A percentile compares a stretch with the other conserved stretches of the same genome.
These are phyloP conservation scores for Lepidocolaptes lacrymiger DNA, from an alignment of 2,797 vertebrate genomes.

Conservation along the genomic window DNA sequence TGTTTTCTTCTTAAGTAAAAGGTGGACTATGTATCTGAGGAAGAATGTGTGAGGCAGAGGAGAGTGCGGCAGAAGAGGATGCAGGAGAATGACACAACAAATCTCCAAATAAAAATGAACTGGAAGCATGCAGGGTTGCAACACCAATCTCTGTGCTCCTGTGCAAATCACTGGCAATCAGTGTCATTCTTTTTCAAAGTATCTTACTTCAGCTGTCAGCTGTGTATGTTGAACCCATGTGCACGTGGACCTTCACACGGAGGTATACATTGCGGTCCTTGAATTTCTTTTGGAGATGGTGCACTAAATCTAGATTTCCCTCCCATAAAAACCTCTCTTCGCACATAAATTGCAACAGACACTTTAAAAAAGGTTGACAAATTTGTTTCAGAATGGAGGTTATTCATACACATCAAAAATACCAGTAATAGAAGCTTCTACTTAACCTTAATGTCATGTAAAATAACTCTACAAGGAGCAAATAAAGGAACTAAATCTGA, in stretches of 20 bases:
- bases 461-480: conserved; percentile 75
- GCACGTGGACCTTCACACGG: background rate
- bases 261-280: background rate
- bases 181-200: conserved; percentile 3
- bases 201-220: conserved; percentile 22
- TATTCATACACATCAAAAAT: conserved; percentile 72
- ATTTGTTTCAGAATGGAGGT: conserved; percentile 75
- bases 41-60: background rate
- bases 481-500: conserved; percentile 82
- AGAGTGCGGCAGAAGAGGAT: background rate
- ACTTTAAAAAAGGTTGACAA: conserved; percentile 72
- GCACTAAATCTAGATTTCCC: conserved; percentile 35
- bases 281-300: conserved; percentile 44
- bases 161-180: conserved; percentile 25
- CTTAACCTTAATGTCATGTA: conserved; percentile 75
- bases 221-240: background rate
- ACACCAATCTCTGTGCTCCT: background rate
- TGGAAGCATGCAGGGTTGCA: background rate
- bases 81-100: background rate
- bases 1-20: background rate
- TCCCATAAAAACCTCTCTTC: conserved; percentile 1
- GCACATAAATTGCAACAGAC: conserved; percentile 67
- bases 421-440: conserved; percentile 74
- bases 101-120: background rate
- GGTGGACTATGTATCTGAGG: background rate